Base-by-base conservation (phyloP, 2,888 invertebrate genomes). In the Erebia aethiops region DNA sequence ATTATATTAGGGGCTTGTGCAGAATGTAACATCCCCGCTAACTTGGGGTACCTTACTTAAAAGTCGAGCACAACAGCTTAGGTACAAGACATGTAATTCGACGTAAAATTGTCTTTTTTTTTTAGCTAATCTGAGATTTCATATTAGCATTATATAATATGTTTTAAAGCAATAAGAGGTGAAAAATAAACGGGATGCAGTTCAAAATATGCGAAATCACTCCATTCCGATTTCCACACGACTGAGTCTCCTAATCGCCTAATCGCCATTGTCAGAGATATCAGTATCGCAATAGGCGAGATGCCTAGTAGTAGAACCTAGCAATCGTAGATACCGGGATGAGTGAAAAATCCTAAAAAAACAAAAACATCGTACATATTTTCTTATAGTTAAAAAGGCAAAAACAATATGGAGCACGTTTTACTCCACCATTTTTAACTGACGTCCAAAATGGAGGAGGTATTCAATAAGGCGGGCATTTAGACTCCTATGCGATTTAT, bases 201-300 rank as follows among this genome's bases (percentile, higher is more conserved):
- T 62, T 62, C 18, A 14, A 43, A 62, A 62, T 49, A 62, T 18
- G 0, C 46, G 46, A 46, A 46, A 61, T 46, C 46, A 43, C 11
- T 61, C 3, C 46, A 61, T 18, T 58, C 58, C 46, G 43, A 18
- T 61, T 21, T 7, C 51, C n/a, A 35, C 35, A 16, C 51, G 10
- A 52, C 16, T 52, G 63, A 64, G 35, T 11, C 13, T 49, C 13
- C 61, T 71, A 16, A 71, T 7, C 21, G n/a, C 13, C 61, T 71
- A 16, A 71, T 61, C 60, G 43, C 56, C 41, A 41, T 43, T 71
- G 62, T 56, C 61, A 56, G 66, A 71, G 13, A 54, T 66, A 60
- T 60, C 18, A 52, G 52, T 49, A 67, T 64, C 63, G 57, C 63
- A 63, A 67, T 58, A 56, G 51, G 13, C 46, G 67, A 71, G 67